Conservation (phyloP, 1,140 invertebrate genomes). For the Caenorhabditis latens region DNA sequence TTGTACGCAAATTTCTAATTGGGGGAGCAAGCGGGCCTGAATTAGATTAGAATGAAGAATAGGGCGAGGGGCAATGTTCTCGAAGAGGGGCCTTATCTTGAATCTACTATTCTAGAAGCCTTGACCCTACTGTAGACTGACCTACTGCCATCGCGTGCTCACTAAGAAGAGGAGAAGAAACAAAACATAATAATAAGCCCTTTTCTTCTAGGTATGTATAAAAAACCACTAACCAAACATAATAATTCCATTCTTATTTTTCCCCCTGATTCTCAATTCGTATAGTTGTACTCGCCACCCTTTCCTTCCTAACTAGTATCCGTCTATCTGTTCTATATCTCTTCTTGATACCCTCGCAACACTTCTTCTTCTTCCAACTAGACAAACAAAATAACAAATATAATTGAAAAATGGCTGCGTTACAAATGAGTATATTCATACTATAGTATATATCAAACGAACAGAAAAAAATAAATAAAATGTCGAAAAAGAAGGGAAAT, state of each 20-base stretch:
- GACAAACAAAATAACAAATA: neutral
- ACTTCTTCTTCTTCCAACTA: neutral
- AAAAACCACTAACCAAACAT: neutral
- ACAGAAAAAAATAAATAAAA: neutral
- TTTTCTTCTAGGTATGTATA: neutral
- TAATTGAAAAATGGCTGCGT: no score
- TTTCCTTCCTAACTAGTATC: neutral
- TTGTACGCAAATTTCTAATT: neutral
- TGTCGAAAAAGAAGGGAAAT: neutral
- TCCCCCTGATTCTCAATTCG: neutral
- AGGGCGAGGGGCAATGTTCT: no score
- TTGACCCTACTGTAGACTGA: no score
- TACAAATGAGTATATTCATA: slow-evolving; percentile 7
- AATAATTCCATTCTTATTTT: neutral
- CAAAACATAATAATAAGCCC: no score
- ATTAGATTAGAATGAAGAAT: no score
- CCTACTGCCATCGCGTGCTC: no score
- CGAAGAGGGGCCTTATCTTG: no score
- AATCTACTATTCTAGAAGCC: no score
- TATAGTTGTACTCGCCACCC: neutral
- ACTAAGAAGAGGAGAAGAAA: no score
- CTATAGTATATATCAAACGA: neutral
- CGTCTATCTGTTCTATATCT: neutral
- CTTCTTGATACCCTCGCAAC: slow-evolving; percentile 18
- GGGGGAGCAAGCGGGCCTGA: no score